Evolutionary conservation across 2,797 vertebrate genomes (phyloP), one percentile per base, ranked within the genome.

Genomic region (Crenichthys baileyi): DNA sequence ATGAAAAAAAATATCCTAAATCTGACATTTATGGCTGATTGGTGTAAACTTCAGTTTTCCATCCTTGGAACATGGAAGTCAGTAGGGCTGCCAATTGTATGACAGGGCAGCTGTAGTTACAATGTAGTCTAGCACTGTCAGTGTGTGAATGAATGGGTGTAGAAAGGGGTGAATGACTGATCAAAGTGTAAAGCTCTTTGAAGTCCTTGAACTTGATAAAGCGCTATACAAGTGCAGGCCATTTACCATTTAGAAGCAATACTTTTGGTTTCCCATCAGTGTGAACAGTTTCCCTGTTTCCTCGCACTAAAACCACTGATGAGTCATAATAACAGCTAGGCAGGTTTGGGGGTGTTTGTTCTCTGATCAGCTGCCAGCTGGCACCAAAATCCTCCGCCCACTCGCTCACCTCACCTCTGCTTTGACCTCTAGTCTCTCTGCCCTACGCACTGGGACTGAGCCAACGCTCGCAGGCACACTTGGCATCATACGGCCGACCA

Each of bases 331-430:
- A 76, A 78, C 41, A 83, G 77, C 41, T 81, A 83, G 79, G 79
- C 86, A 85, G 89, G 83, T 83, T 84, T 72, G 58, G 58, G 78
- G 81, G 51, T 60, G 84, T 86, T 85, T 77, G 82, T 76, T 81
- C 84, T 91, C 51, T 89, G 94, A 95, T 94, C 81, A 0, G 58
- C 65, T 83, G 95, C 95, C 95, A 96, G 93, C 92, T 96, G 95
- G 94, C 94, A 89, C 26, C 5, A 12, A 73, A 20, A 61, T 74
- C 77, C 72, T 83, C 75, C 78, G 22, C 86, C 83, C 85, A 82
- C 87, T 87, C 89, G 58, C 79, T 91, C 90, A 72, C 79, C 84
- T 94, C 92, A 93, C 93, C 94, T 93, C 93, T 81, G 88, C 86
- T 90, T 85, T 90, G 91, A 95, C 94, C 95, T 94, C 92, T 77